Base-by-base conservation (phyloP, 2,888 invertebrate species). In the Amaurobius ferox region DNA sequence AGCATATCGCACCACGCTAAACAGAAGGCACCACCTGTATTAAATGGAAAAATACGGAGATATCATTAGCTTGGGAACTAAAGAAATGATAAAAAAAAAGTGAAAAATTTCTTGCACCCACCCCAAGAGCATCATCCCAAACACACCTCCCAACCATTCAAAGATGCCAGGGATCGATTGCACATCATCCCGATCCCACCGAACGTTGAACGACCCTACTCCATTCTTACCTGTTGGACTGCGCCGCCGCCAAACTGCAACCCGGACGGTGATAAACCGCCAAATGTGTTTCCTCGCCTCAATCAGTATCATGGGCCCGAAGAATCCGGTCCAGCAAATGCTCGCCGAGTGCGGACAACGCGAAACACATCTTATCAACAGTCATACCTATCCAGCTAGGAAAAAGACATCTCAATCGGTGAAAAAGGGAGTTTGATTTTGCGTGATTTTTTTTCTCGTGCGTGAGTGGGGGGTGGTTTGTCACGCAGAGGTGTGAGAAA, bases 141-240 rank as follows among this genome's bases (percentile, higher is more conserved):
- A 55, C 16, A 55, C 23, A 7, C 23, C 55, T 16, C 55, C 55
- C 5, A 5, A 32, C 64, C 28, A 29, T 16, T 29, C 13, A 30
- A 61, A 72, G 77, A 67, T 67, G 55, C 77, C 62, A 48, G 48
- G 48, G 77, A 77, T 77, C 77, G 77, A 77, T 77, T 48, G n/a
- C n/a, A n/a, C 64, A 64, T 55, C 55, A 77, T 68, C 48, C 78
- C 40, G 39, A 70, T 61, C 78, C 78, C 39, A 61, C 68, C 35
- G 55, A 30, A 44, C 39, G 62, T 35, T 73, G 73, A 73, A 35
- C 72, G 72, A 68, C 61, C 48, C 77, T 35, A 32, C 77, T 35
- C 55, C 78, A 61, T 35, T 78, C 29, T 74, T 78, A 78, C 78
- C 78, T 78, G 78, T 78, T 78, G 78, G 76, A 66, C 19, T n/a